Percentiles rank a stretch among this genome's conserved stretches.
phyloP scores from a whole-genome alignment of 30 jellyfish, hydroid and myxozoan species.

The Morbakka virulenta region DNA sequence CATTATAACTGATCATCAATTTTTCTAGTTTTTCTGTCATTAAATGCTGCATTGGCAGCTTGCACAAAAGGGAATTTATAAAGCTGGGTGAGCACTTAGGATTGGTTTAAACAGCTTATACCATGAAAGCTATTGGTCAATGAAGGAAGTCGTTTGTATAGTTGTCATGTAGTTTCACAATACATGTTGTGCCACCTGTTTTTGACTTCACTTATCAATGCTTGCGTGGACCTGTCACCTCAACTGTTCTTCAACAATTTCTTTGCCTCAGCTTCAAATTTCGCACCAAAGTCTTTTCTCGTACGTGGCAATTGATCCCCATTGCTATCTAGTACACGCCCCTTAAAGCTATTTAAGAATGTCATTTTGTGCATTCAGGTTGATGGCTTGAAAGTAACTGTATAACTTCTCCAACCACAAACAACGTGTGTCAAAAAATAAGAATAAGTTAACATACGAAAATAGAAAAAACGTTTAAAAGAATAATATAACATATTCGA shows the following conservation, averaged over 20 bases:
- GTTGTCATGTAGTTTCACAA: conserved; percentile 44
- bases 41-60: conserved; percentile 43
- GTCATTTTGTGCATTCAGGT: conserved; percentile 28
- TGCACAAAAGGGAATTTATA: conserved; percentile 16
- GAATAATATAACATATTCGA: background rate
- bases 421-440: conserved; percentile 29
- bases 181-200: conserved; percentile 26
- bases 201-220: conserved; percentile 11
- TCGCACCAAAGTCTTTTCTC: conserved; percentile 54
- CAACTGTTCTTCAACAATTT: background rate
- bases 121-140: conserved; percentile 20
- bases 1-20: conserved; percentile 10
- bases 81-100: conserved; percentile 32
- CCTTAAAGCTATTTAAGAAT: conserved; percentile 26
- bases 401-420: conserved; percentile 48
- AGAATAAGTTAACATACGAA: too few species aligned
- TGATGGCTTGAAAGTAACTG: conserved; percentile 55
- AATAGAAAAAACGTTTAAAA: background rate
- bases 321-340: background rate
- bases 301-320: conserved; percentile 9
- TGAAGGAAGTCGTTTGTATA: conserved; percentile 29
- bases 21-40: conserved; percentile 2
- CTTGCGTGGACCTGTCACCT: conserved; percentile 9
- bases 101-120: conserved; percentile 11
- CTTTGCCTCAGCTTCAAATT: conserved; percentile 13